Evolutionary conservation across 2,888 invertebrate species (phyloP).

Genomic region (Petrolisthes manimaculis): DNA sequence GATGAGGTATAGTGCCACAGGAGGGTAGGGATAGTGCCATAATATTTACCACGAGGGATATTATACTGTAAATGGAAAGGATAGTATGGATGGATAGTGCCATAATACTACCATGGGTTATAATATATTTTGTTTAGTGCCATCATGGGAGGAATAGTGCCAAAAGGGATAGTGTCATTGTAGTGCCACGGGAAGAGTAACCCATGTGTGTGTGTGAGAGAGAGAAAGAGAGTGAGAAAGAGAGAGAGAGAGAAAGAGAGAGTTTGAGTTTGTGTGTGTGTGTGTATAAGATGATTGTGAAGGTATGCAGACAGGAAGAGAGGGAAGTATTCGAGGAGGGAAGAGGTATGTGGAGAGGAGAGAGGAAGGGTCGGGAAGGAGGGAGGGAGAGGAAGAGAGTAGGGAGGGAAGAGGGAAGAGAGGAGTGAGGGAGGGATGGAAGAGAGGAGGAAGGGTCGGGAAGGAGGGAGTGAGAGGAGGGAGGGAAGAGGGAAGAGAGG

Average conservation of each 20-base stretch:
- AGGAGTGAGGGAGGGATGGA: background rate
- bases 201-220: too few species aligned
- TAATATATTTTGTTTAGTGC: too few species aligned
- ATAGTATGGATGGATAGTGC: too few species aligned
- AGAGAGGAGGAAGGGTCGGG: background rate
- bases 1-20: too few species aligned
- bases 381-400: too few species aligned
- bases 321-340: background rate
- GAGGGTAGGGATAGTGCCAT: too few species aligned
- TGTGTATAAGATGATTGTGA: background rate
- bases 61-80: too few species aligned
- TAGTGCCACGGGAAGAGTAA: background rate
- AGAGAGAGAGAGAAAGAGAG: background rate
- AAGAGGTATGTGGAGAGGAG: background rate
- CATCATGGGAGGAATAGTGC: too few species aligned
- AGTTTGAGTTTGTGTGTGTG: background rate
- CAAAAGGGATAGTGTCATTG: too few species aligned
- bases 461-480: background rate
- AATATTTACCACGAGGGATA: too few species aligned
- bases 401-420: background rate
- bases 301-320: background rate
- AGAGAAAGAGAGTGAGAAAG: background rate
- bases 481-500: background rate
- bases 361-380: background rate
- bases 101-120: too few species aligned